Evolutionary conservation across 92 coral and sea anemone genomes (phyloP), one percentile per base, ranked within the genome.

Genomic region (Epizoanthus stellaris): DNA sequence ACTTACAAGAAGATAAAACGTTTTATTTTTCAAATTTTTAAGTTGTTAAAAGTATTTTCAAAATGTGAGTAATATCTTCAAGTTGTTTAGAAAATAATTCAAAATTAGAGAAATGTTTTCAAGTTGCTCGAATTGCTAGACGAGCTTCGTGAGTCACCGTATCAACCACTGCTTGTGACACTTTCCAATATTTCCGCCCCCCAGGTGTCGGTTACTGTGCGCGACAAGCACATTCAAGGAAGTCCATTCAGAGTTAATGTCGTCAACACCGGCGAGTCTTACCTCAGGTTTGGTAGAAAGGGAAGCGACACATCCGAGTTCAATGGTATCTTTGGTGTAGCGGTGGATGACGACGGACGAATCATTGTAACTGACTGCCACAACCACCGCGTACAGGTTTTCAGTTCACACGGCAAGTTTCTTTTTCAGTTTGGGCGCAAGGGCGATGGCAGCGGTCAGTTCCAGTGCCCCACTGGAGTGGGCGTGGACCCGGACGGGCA

Each of bases 401-500:
- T 96, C 77, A 95, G 94, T 75, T 87, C 98, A 36, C 95, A 94
- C 43, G 99, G 99, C 61, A 93, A 92, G 17, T 96, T 95, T 68
- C 83, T 96, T 73, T 96, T 92, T 87, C 97, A 96, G 88, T 96
- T 96, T 86, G 99, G 99, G 45, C 99, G 99, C 81, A 96, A 96
- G 81, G 99, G 99, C 8, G 99, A 96, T 45, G 99, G 99, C 13
- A 94, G 95, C 40, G 99, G 99, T 34, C 98, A 96, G 88, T 96
- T 96, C 86, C 99, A 96, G 89, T 94, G 99, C 80, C 99, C 99
- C 70, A 96, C 99, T 25, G 99, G 99, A 63, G 99, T 96, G 5
- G 98, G 98, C 40, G 91, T 96, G 85, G 98, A 94, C 80, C 94
- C 96, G 42, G 95, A 95, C 16, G 98, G 99, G 53, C 90, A 96